Evolutionary conservation across 2,113 vertebrate species (phyloP).

Genomic region (Rousettus leschenaultii): DNA sequence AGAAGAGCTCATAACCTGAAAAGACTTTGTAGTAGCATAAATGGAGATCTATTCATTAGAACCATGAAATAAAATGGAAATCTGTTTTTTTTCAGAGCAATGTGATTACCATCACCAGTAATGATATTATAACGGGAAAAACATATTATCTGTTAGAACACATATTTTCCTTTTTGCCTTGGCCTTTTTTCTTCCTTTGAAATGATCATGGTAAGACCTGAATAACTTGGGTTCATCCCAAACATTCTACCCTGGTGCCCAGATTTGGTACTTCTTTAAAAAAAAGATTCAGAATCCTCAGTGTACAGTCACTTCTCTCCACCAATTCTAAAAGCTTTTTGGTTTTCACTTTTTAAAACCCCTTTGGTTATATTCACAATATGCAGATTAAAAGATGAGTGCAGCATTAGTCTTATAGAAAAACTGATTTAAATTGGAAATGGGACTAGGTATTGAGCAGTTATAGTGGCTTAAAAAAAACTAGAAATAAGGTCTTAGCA

Average conservation of each 20-base stretch:
- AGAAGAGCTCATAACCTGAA: constrained; percentile 62
- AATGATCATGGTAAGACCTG: background rate
- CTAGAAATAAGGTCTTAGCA: constrained; percentile 58
- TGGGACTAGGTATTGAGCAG: constrained; percentile 29
- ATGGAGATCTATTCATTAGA: constrained; percentile 72
- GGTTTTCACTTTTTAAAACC: background rate
- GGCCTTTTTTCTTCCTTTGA: constrained; percentile 24
- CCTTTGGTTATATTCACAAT: constrained; percentile 1
- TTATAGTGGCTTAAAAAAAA: constrained; percentile 27
- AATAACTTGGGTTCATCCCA: background rate
- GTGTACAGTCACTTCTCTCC: background rate
- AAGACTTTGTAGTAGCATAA: constrained; percentile 58
- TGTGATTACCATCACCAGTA: constrained; percentile 65
- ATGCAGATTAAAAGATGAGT: constrained; percentile 45
- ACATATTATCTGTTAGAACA: constrained; percentile 33
- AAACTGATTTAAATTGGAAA: constrained; percentile 58
- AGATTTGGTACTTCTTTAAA: background rate
- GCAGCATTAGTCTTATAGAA: constrained; percentile 47
- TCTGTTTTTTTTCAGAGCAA: constrained; percentile 64
- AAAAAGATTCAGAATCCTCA: background rate
- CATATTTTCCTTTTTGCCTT: constrained; percentile 14
- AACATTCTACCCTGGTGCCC: background rate
- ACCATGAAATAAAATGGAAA: constrained; percentile 72
- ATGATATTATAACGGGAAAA: constrained; percentile 61
- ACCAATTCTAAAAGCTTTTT: background rate